Percentiles rank a stretch among this genome's conserved stretches.
Evolutionary conservation across 2,113 vertebrate species (phyloP).

Genomic region (Trichechus manatus): DNA sequence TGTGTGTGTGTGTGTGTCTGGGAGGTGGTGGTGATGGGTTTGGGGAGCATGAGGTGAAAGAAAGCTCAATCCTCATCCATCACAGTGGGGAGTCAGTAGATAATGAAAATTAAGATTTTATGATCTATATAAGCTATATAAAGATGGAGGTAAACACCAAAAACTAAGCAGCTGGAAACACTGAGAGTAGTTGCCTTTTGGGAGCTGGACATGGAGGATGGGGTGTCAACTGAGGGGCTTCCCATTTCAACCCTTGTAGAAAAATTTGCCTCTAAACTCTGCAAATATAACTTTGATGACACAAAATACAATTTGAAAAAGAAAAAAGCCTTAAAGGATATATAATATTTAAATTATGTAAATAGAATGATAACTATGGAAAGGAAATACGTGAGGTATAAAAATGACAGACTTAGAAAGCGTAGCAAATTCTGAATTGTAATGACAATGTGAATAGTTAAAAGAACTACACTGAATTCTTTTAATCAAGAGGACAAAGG

Average conservation of each 20-base stretch:
- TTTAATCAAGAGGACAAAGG: neutral
- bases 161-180: neutral
- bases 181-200: neutral
- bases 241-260: neutral
- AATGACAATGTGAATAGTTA: neutral
- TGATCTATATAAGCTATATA: neutral
- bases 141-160: neutral
- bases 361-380: neutral
- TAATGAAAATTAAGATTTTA: neutral
- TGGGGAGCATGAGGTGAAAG: neutral
- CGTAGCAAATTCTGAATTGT: neutral
- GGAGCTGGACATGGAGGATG: neutral
- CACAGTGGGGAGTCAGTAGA: neutral
- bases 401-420: neutral
- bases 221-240: neutral
- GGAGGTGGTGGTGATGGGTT: no score
- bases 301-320: neutral
- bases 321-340: neutral
- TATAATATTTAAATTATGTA: neutral
- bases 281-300: neutral
- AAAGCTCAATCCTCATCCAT: neutral
- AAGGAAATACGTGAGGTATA: neutral
- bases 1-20: neutral
- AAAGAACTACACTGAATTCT: neutral
- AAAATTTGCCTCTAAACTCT: neutral